A percentile compares a stretch with the other conserved stretches of the same genome.
These are phyloP conservation scores for Arizona elegans DNA, from an alignment of 2,113 vertebrate species.

Conservation along the genomic window DNA sequence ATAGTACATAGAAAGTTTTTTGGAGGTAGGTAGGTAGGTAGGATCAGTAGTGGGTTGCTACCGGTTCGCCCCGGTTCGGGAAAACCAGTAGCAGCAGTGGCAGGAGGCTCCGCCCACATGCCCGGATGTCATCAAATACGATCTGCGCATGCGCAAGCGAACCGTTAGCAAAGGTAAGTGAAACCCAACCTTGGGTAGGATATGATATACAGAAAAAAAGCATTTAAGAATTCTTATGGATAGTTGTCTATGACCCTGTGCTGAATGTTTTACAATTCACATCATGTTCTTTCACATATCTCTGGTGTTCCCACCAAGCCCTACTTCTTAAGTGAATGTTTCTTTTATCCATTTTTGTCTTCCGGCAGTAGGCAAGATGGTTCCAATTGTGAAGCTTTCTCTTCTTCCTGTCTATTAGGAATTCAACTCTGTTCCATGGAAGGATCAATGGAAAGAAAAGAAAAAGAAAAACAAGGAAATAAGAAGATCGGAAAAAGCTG, in stretches of 20 bases:
- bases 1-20: too few relatives aligned
- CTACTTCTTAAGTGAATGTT: background rate
- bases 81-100: too few relatives aligned
- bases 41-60: too few relatives aligned
- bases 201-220: background rate
- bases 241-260: background rate
- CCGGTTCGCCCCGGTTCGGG: too few relatives aligned
- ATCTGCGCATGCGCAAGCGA: too few relatives aligned
- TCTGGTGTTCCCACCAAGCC: background rate
- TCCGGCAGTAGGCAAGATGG: background rate
- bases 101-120: too few relatives aligned
- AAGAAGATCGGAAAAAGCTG: background rate
- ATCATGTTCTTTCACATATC: background rate
- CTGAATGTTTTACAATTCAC: background rate
- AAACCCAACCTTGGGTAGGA: background rate
- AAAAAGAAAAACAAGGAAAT: background rate
- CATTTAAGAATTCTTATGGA: background rate
- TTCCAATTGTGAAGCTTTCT: background rate
- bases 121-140: too few relatives aligned
- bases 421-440: background rate
- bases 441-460: background rate
- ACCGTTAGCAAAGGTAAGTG: too few relatives aligned
- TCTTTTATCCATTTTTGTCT: background rate
- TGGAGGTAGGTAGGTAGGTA: too few relatives aligned
- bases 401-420: background rate